Evolutionary conservation across 2,113 vertebrate genomes (phyloP), one percentile per base, ranked within the genome.

Genomic region (Dasyurus viverrinus): DNA sequence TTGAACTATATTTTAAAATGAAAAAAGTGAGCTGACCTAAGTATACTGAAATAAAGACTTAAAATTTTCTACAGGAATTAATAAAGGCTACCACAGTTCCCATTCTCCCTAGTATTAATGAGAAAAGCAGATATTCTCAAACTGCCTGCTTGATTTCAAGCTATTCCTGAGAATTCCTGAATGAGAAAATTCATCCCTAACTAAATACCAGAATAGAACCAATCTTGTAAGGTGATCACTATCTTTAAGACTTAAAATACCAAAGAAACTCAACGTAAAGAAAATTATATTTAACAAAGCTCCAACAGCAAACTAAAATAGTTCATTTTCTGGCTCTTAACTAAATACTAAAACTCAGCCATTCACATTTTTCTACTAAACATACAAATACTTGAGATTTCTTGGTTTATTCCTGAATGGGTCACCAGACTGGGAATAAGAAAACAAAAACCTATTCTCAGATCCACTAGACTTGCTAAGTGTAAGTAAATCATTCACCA

Each of bases 371-470:
- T 97, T 96, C 93, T 54, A 97, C 50, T 93, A 96, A 97, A 98
- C 93, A 95, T 92, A 97, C 53, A 98, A 97, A 97, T 96, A 96
- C 93, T 90, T 89, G 19, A 96, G 94, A 96, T 97, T 97, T 93
- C 96, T 97, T 89, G 55, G 95, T 95, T 97, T 97, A 96, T 96
- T 98, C 96, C 95, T 96, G 95, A 96, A 95, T 50, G 96, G 95
- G 93, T 97, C 97, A 98, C 89, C 96, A 97, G 96, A 95, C 96
- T 95, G 95, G 95, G 96, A 97, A 97, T 95, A 95, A 97, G 96
- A 97, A 95, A 96, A 91, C 94, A 68, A 95, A 93, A 94, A 91
- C 93, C 95, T 97, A 96, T 95, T 97, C 94, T 96, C 96, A 97
- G 93, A 94, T 94, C 95, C 68, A 42, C 90, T 94, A 96, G 94